These are phyloP conservation scores for Danio aesculapii DNA, from an alignment of 2,797 vertebrate genomes.

Conservation along the genomic window DNA sequence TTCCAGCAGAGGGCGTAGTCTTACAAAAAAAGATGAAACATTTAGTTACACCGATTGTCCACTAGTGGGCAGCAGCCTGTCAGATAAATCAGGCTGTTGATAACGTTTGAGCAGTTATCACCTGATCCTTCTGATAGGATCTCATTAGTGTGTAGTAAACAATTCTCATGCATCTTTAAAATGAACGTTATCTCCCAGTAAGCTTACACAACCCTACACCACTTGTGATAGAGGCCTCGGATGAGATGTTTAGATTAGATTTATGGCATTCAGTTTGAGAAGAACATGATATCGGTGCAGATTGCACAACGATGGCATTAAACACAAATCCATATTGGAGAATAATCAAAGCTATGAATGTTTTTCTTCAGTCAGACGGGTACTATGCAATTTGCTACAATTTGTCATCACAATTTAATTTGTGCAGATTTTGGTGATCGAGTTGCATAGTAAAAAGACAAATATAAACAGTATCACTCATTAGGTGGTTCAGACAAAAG, in stretches of 20 bases:
- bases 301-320: background rate
- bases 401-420: background rate
- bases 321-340: background rate
- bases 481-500: background rate
- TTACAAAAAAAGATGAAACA: background rate
- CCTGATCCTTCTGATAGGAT: background rate
- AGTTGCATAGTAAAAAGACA: background rate
- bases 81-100: background rate
- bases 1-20: background rate
- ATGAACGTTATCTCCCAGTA: background rate
- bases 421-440: background rate
- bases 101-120: background rate
- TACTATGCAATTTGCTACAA: background rate
- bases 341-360: background rate
- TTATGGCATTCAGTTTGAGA: background rate
- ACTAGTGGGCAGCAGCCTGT: background rate
- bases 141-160: background rate
- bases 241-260: slow-evolving; percentile 19
- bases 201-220: background rate
- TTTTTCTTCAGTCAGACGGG: background rate
- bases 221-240: background rate
- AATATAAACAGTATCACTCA: background rate
- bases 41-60: background rate
- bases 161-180: background rate
- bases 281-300: background rate